Percentiles rank a stretch among this genome's conserved stretches.
Conservation (phyloP, 2,797 vertebrate genomes). For the Coregonus suidteri region DNA sequence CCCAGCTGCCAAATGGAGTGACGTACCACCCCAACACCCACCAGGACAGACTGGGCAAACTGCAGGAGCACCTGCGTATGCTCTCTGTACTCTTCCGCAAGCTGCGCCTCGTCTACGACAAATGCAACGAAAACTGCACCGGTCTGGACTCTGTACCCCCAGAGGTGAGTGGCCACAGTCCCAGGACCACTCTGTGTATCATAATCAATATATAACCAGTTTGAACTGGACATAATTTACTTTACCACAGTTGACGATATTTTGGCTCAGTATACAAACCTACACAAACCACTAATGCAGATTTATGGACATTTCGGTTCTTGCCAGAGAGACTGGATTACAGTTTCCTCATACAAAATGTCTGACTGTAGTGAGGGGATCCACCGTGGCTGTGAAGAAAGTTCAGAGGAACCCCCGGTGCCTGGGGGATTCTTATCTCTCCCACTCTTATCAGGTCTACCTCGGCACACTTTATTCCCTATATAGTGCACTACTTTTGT, state of each 20-base stretch:
- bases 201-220: not conserved
- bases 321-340: not conserved
- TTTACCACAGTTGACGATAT: too few relatives aligned
- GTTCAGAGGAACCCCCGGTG: not conserved
- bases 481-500: not conserved
- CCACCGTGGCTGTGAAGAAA: not conserved
- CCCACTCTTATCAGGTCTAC: conserved; percentile 41
- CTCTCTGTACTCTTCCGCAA: conserved; percentile 97
- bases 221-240: too few relatives aligned
- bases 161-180: conserved; percentile 77
- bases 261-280: not conserved
- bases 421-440: conserved; percentile 53
- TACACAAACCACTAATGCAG: not conserved
- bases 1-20: conserved; percentile 94
- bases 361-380: not conserved
- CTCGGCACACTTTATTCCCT: conserved; percentile 54
- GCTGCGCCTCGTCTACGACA: conserved; percentile 93
- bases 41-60: conserved; percentile 92
- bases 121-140: conserved; percentile 96
- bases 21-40: conserved; percentile 95
- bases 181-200: not conserved
- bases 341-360: not conserved
- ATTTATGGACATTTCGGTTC: not conserved
- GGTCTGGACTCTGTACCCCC: conserved; percentile 91
- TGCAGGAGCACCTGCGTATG: conserved; percentile 95